These are phyloP conservation scores for Tenthredo livida DNA, from an alignment of 2,888 invertebrate genomes.

Conservation along the genomic window DNA sequence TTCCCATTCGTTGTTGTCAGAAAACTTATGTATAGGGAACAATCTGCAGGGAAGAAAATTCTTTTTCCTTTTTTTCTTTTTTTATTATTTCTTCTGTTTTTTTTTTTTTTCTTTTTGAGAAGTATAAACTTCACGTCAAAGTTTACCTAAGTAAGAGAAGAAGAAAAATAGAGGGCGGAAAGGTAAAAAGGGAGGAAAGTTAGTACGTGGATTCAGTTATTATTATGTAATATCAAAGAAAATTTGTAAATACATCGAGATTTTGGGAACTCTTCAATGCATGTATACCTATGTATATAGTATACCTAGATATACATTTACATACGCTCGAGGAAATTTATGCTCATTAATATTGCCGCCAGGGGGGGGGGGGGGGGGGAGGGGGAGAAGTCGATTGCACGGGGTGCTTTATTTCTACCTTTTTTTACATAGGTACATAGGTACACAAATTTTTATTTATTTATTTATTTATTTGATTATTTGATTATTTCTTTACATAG, in stretches of 20 bases:
- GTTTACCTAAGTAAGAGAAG: background rate
- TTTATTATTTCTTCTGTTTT: background rate
- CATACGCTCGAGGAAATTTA: background rate
- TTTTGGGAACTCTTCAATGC: background rate
- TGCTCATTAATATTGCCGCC: background rate
- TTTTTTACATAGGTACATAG: background rate
- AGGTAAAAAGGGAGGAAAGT: background rate
- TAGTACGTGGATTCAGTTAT: background rate
- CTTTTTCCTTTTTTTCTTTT: background rate
- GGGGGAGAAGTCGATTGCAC: background rate
- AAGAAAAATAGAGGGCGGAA: background rate
- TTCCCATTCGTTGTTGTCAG: background rate
- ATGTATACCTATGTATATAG: background rate
- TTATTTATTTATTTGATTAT: background rate
- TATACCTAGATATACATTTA: too few species aligned
- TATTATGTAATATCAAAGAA: constrained; percentile 12
- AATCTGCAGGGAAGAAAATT: background rate
- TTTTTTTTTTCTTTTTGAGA: background rate
- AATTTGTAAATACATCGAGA: constrained; percentile 11
- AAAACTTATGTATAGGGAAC: background rate
- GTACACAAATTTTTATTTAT: background rate
- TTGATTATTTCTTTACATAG: background rate
- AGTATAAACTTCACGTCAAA: background rate
- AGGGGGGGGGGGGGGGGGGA: background rate
- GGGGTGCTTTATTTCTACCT: background rate